These are phyloP conservation scores for Colaptes auratus DNA, from an alignment of 2,113 vertebrate genomes.

Conservation along the genomic window DNA sequence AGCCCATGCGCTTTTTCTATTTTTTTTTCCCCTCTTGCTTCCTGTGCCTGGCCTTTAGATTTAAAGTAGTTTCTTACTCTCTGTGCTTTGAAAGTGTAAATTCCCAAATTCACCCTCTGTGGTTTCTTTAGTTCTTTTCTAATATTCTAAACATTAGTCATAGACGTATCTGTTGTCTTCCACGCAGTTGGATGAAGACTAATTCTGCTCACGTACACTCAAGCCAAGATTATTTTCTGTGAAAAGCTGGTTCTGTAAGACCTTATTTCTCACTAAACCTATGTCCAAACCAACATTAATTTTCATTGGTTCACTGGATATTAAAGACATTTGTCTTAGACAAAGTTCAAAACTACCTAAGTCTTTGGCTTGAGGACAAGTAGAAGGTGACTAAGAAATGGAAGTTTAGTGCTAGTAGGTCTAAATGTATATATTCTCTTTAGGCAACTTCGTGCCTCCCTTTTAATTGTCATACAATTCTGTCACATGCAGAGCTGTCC, in stretches of 20 bases:
- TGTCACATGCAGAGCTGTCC: not conserved
- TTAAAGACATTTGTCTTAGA: constrained; percentile 9
- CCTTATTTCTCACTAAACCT: constrained; percentile 15
- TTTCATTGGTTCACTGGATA: not conserved
- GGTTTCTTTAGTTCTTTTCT: not conserved
- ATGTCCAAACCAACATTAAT: not conserved
- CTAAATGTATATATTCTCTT: not conserved
- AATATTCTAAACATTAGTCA: not conserved
- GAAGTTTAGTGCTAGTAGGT: not conserved
- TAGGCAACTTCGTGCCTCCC: not conserved
- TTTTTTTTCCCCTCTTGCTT: no score
- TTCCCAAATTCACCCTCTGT: no score
- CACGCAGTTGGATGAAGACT: not conserved
- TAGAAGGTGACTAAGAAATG: not conserved
- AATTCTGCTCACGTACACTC: not conserved
- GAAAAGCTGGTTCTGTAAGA: not conserved
- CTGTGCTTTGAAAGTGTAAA: no score
- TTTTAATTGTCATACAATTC: not conserved
- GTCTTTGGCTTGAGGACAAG: not conserved
- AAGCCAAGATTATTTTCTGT: not conserved
- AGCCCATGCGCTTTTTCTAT: no score
- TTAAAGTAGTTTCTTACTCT: no score
- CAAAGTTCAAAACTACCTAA: not conserved
- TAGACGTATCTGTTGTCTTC: not conserved
- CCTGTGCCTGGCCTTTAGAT: no score